Percentiles rank a stretch among this genome's conserved stretches.
Conservation (phyloP, 30 jellyfish, hydroid and myxozoan genomes). For the Chironex yamaguchii region DNA sequence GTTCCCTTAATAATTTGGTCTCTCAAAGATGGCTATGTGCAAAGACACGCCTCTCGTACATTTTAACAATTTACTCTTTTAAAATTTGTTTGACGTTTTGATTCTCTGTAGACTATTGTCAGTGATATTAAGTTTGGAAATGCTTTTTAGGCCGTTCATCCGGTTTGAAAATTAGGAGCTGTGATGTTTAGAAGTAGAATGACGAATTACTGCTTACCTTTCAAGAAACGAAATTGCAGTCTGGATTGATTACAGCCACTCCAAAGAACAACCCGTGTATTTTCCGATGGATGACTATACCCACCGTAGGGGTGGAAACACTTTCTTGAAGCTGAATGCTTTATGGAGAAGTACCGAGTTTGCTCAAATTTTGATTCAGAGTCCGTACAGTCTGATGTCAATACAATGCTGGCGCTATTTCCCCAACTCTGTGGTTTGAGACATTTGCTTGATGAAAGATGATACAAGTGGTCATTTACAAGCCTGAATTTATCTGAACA, state of each 20-base stretch:
- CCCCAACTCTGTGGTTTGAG: slow-evolving; percentile 16
- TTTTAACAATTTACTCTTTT: too few species aligned
- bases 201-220: slow-evolving; percentile 18
- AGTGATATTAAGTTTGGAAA: too few species aligned
- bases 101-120: too few species aligned
- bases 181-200: too few species aligned
- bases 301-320: slow-evolving; percentile 86
- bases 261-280: slow-evolving; percentile 49
- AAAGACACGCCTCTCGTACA: too few species aligned
- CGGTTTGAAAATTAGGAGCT: too few species aligned
- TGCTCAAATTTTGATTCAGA: slow-evolving; percentile 31
- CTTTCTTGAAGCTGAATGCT: slow-evolving; percentile 46
- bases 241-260: slow-evolving; percentile 56
- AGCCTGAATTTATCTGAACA: slow-evolving; percentile 55
- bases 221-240: slow-evolving; percentile 18
- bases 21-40: too few species aligned
- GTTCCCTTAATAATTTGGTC: too few species aligned
- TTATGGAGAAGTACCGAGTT: slow-evolving; percentile 28
- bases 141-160: too few species aligned
- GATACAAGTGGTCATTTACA: slow-evolving; percentile 8
- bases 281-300: slow-evolving; percentile 56
- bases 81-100: too few species aligned
- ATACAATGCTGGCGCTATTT: slow-evolving; percentile 19
- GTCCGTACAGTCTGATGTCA: slow-evolving; percentile 35
- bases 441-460: slow-evolving; percentile 56